Base-by-base conservation (phyloP, 2,888 invertebrate genomes). In the Enchytraeus crypticus region DNA sequence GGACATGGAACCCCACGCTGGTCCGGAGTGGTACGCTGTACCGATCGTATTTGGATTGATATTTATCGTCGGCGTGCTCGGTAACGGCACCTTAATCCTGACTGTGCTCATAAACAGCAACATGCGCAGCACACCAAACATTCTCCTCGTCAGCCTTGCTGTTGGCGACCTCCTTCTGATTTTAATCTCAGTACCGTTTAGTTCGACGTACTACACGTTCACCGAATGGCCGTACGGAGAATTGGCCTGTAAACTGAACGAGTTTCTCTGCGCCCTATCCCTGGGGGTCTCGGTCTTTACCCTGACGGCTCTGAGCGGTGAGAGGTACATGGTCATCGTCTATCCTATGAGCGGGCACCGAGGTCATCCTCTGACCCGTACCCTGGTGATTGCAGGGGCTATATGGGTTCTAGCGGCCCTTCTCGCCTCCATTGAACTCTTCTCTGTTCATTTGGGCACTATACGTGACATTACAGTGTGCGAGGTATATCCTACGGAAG, bases 271-370 rank as follows among this genome's bases (percentile, higher is more conserved):
- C 75, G 90, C 92, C 71, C 84, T 92, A 68, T 91, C 91, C 57
- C 87, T 92, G 59, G 92, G 92, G 0, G 92, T 93, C 0, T 92
- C 92, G 0, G 91, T 93, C 0, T 92, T 92, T 77, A 93, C 92
- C 0, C 81, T 93, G 67, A 92, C 91, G 0, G 92, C 92, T 0
- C 81, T 93, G 1, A 91, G 92, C 26, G 89, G 88, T 11, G 92
- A 92, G 78, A 84, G 93, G 57, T 93, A 90, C 80, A 89, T 88
- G 76, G 92, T 92, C 3, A 92, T 93, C 66, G 91, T 91, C 3
- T 87, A 90, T 76, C 92, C 92, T 0, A 81, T 93, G 81, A 38
- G 38, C 38, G 88, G 88, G 72, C 87, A 89, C 63, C 76, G 73
- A 32, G 77, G 76, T 5, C 82, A 86, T 27, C 87, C 88, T 0